Percentiles rank a stretch among this genome's conserved stretches.
Conservation (phyloP, 2,888 invertebrate species). For the Pyrgus malvae region DNA sequence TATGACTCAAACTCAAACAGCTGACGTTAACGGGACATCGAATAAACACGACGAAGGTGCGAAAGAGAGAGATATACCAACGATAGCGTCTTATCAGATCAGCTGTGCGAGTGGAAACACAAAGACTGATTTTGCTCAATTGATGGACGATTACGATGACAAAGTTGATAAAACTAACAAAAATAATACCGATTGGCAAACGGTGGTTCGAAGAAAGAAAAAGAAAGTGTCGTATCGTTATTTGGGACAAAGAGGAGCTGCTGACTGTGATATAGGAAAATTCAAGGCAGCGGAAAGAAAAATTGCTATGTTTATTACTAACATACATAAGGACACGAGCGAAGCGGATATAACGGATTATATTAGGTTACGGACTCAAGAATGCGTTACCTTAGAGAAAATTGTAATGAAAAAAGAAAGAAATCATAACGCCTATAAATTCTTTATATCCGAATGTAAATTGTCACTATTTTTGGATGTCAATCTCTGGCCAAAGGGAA, state of each 20-base stretch:
- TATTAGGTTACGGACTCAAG: conserved; percentile 30
- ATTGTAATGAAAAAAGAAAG: conserved; percentile 18
- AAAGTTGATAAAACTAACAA: neutral
- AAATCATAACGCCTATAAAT: conserved; percentile 35
- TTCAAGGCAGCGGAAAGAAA: conserved; percentile 36
- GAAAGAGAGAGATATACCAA: neutral
- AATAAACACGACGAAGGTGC: neutral
- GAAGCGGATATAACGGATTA: conserved; percentile 35
- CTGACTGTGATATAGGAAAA: neutral
- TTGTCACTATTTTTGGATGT: conserved; percentile 34
- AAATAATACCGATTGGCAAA: neutral
- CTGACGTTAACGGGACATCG: neutral
- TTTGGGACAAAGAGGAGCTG: conserved; percentile 1
- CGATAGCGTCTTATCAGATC: no score
- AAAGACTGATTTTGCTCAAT: neutral
- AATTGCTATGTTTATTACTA: conserved; percentile 36
- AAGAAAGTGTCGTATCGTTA: neutral
- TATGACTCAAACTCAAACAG: neutral
- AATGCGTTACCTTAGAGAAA: conserved; percentile 28
- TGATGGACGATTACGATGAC: no score
- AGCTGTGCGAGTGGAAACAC: neutral
- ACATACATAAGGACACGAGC: conserved; percentile 31
- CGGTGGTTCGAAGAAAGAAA: neutral
- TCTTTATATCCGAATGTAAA: conserved; percentile 34
- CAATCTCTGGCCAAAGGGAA: conserved; percentile 36